Base-by-base conservation (phyloP, 92 coral and sea anemone genomes). In the Phenganax marumi region DNA sequence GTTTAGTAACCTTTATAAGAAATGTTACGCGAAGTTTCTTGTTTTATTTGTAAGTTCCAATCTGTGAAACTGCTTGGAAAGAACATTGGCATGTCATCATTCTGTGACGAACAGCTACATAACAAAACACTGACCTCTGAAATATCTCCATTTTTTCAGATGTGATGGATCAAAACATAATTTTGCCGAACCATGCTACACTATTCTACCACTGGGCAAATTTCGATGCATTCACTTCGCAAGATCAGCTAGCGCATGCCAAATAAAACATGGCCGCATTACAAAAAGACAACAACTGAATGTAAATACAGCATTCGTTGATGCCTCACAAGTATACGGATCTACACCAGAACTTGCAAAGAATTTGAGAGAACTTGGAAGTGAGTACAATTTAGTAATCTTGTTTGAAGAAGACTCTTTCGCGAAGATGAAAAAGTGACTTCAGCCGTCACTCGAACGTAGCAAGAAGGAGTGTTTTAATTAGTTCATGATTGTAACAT, bases 241-340 rank as follows among this genome's bases (percentile, higher is more conserved):
- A 39, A 77, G 82, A 60, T 58, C 82, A 62, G 82, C 82, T 3
- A 48, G 53, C 16, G 56, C 58, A 61, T 77, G 82, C 46, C 82
- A 58, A 25, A 49, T 77, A 7, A 25, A 60, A 46, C n/a, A 77
- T 60, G 82, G 82, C 21, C 82, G 82, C 50, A 77, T 73, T 9
- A 77, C 66, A 25, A 62, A 56, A 63, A 52, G 82, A 60, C 71
- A 77, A 58, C 82, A 77, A 48, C 58, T 55, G 6, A 77, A 77
- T 77, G 56, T 77, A 46, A 77, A 77, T 48, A 77, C 82, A 58
- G 82, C 82, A n/a, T 77, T 26, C 17, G 61, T 77, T 26, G 82
- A 77, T 77, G 82, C 68, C 19, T 77, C 82, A 12, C 82, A 77
- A 43, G 70, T 77, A 8, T 77, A 77, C 46, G 82, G 82, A 77